These are phyloP conservation scores for Tachysurus vachellii DNA, from an alignment of 2,113 vertebrate genomes.

Conservation along the genomic window DNA sequence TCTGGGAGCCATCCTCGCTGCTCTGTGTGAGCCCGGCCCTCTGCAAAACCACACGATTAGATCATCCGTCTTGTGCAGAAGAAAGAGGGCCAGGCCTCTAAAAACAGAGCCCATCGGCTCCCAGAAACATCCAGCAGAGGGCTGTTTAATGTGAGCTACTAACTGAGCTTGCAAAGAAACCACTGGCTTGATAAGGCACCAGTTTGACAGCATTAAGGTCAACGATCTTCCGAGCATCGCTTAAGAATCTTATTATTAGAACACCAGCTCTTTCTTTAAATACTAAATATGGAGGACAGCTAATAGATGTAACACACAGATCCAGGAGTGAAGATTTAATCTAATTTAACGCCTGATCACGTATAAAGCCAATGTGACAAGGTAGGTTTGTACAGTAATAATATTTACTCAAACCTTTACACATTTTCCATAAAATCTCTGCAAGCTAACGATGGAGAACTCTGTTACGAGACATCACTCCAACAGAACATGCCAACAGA, in stretches of 20 bases:
- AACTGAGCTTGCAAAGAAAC: background rate
- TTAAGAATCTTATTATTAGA: background rate
- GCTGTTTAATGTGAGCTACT: background rate
- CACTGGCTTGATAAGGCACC: background rate
- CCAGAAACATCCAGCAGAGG: slow-evolving; percentile 29
- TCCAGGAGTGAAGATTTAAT: background rate
- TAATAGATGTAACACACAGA: background rate
- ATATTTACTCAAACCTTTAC: background rate
- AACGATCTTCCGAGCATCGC: background rate
- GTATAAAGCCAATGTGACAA: background rate
- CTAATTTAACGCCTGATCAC: background rate
- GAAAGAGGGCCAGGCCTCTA: background rate
- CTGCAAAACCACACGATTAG: slow-evolving; percentile 52
- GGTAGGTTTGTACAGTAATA: background rate
- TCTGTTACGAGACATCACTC: background rate
- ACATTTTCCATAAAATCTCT: background rate
- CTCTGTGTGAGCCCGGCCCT: slow-evolving; percentile 39
- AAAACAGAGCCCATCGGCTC: background rate
- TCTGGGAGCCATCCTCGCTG: slow-evolving; percentile 47
- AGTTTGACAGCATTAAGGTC: background rate
- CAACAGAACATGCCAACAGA: background rate
- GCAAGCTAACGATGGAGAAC: background rate
- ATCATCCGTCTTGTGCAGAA: slow-evolving; percentile 46
- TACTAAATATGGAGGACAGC: background rate
- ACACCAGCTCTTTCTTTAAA: background rate